phyloP scores from a whole-genome alignment of 1,140 invertebrate species.

The Polyergus mexicanus region DNA sequence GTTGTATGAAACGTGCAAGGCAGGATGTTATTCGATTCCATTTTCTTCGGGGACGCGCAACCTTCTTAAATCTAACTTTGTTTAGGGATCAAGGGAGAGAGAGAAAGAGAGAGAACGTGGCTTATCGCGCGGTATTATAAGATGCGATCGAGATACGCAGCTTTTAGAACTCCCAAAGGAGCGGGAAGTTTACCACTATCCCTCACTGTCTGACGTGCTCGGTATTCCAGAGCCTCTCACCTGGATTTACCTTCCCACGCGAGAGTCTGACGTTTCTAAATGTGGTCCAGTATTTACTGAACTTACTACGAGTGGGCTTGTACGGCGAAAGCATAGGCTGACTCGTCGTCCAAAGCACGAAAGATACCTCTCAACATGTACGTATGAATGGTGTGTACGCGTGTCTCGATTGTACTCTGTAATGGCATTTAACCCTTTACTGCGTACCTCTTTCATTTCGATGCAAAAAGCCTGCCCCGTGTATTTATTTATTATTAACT shows the following conservation, averaged over 20 bases:
- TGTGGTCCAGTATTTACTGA: slow-evolving; percentile 45
- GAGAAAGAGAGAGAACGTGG: not conserved
- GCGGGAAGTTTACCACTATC: slow-evolving; percentile 34
- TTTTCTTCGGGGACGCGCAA: not conserved
- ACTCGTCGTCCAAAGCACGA: slow-evolving; percentile 2
- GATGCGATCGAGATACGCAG: slow-evolving; percentile 29
- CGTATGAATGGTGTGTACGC: not conserved
- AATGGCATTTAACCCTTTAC: not conserved
- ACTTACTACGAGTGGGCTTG: slow-evolving; percentile 28
- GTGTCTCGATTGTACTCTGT: not conserved
- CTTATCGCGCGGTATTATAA: slow-evolving; percentile 10
- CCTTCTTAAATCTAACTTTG: not conserved
- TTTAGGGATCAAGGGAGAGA: not conserved
- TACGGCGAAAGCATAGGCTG: slow-evolving; percentile 5
- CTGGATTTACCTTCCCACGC: slow-evolving; percentile 49
- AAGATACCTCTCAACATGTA: not conserved
- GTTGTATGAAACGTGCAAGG: not conserved
- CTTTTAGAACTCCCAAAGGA: slow-evolving; percentile 44
- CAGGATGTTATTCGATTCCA: not conserved
- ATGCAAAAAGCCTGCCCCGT: not conserved
- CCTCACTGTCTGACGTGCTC: slow-evolving; percentile 51
- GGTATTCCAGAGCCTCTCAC: slow-evolving; percentile 44
- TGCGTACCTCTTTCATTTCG: not conserved
- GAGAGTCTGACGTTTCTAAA: slow-evolving; percentile 54
- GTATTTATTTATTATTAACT: not conserved